Percentiles rank a stretch among this genome's conserved stretches.
phyloP scores from a whole-genome alignment of 2,113 vertebrate genomes.

The Alouatta palliata region DNA sequence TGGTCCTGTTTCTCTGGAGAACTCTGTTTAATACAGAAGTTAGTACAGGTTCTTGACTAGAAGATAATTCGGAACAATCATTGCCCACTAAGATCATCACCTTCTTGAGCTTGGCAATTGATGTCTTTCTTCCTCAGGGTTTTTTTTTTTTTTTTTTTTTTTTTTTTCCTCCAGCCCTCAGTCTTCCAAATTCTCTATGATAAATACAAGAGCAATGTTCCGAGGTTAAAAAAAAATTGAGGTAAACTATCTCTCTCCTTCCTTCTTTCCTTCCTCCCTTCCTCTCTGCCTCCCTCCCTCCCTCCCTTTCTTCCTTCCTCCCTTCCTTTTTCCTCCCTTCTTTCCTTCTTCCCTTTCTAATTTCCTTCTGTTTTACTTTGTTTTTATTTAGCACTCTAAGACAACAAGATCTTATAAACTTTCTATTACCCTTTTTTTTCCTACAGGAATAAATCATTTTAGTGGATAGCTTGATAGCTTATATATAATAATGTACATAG shows the following conservation, averaged over 20 bases:
- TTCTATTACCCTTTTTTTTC: constrained; percentile 72
- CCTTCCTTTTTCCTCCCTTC: neutral
- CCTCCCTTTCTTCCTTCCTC: neutral
- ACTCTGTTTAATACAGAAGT: constrained; percentile 28
- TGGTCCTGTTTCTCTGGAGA: neutral
- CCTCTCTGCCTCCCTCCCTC: constrained; percentile 61
- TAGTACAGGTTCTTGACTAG: constrained; percentile 78
- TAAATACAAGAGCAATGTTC: constrained; percentile 88
- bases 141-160: constrained; percentile 82
- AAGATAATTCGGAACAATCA: constrained; percentile 67
- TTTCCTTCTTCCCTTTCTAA: neutral
- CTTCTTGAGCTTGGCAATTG: constrained; percentile 75
- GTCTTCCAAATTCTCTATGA: constrained; percentile 91
- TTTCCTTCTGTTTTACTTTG: neutral
- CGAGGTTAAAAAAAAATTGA: constrained; percentile 88
- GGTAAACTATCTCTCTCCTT: constrained; percentile 80
- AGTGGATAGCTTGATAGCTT: constrained; percentile 83
- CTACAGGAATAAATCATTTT: constrained; percentile 76
- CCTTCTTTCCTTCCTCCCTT: rapidly evolving
- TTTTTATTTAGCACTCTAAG: constrained; percentile 83
- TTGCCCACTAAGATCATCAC: constrained; percentile 53
- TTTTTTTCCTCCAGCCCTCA: constrained; percentile 83
- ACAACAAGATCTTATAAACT: constrained; percentile 69
- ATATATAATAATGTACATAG: neutral
- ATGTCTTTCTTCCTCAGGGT: constrained; percentile 80